Conservation (phyloP, 2,113 vertebrate species). For the Lepus timidus region DNA sequence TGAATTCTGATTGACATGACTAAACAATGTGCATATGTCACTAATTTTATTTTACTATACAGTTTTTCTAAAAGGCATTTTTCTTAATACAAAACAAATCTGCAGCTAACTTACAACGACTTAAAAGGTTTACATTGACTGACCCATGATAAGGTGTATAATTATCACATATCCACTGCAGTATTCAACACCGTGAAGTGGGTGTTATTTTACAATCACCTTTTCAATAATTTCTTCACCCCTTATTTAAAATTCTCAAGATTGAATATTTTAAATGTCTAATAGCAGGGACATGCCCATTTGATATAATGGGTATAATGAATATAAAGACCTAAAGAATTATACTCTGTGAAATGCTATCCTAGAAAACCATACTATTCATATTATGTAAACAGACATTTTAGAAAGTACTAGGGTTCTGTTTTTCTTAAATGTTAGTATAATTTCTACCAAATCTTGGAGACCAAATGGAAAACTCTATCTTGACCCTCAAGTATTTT, state of each 20-base stretch:
- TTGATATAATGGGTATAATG: not conserved
- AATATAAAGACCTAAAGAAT: not conserved
- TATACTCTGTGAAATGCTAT: not conserved
- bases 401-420: not conserved
- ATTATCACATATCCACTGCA: not conserved
- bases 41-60: not conserved
- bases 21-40: not conserved
- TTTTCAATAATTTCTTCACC: not conserved
- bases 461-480: not conserved
- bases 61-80: not conserved
- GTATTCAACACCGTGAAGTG: not conserved
- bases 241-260: not conserved
- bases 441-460: not conserved
- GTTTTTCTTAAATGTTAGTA: conserved; percentile 17
- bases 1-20: not conserved
- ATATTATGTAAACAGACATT: not conserved
- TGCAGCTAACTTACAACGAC: not conserved
- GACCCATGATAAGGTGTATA: not conserved
- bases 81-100: not conserved
- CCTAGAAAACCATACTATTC: not conserved
- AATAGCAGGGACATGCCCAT: not conserved
- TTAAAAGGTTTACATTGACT: not conserved
- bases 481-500: not conserved
- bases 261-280: conserved; percentile 13
- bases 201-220: not conserved